A percentile compares a stretch with the other conserved stretches of the same genome.
These are phyloP conservation scores for Psilopogon haemacephalus DNA, from an alignment of 2,113 vertebrate species.

Conservation along the genomic window DNA sequence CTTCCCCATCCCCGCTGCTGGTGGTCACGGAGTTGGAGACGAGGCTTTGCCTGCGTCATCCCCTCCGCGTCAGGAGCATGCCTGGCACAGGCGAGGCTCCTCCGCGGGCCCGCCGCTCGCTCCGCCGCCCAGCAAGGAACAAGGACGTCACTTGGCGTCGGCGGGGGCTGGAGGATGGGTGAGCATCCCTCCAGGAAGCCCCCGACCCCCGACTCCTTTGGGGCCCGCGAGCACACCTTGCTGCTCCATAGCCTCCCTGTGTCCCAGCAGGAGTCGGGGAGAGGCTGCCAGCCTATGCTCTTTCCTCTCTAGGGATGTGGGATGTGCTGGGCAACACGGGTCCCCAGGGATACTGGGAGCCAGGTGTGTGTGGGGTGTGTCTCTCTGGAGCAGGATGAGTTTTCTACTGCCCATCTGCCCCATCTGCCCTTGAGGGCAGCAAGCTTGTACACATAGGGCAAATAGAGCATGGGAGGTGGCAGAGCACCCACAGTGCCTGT, in stretches of 20 bases:
- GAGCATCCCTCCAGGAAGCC: not conserved
- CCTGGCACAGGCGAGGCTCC: constrained; percentile 56
- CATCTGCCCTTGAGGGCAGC: not conserved
- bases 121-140: constrained; percentile 18
- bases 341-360: not conserved
- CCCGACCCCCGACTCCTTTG: accelerated
- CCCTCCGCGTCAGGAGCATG: constrained; percentile 71
- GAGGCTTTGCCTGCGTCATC: constrained; percentile 68
- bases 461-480: not conserved
- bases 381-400: not conserved
- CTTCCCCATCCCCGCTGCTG: constrained; percentile 7
- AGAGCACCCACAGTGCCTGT: not conserved
- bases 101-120: constrained; percentile 37
- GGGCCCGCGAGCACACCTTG: not conserved
- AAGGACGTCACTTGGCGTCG: constrained; percentile 54
- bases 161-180: not conserved
- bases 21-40: constrained; percentile 60
- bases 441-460: not conserved
- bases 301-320: not conserved
- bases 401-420: not conserved
- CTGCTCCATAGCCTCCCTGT: not conserved
- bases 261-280: not conserved
- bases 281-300: not conserved
- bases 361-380: not conserved
- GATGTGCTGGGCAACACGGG: not conserved